phyloP scores from a whole-genome alignment of 2,113 vertebrate genomes.

The Oreochromis tanganicae region DNA sequence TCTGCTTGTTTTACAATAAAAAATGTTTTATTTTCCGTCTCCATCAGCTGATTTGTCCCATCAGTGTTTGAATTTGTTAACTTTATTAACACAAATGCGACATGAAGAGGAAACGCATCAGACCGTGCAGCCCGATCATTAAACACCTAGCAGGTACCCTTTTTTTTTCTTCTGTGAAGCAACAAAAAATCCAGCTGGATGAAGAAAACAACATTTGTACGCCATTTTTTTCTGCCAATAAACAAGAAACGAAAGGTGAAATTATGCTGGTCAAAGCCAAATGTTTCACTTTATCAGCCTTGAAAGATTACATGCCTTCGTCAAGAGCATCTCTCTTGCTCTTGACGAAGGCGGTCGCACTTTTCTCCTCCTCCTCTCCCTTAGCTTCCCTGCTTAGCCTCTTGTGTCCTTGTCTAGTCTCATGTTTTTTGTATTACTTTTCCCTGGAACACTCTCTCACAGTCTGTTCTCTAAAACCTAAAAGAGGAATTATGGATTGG shows the following conservation, averaged over 20 bases:
- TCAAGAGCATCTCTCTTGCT: too few relatives aligned
- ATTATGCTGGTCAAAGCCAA: background rate
- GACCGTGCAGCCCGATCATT: fast-evolving
- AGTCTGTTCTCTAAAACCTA: too few relatives aligned
- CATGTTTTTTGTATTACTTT: too few relatives aligned
- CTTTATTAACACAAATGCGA: background rate
- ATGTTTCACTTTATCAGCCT: background rate
- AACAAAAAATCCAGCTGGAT: fast-evolving
- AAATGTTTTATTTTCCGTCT: background rate
- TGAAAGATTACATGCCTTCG: fast-evolving
- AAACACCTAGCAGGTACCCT: background rate
- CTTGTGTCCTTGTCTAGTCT: too few relatives aligned
- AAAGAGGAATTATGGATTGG: too few relatives aligned
- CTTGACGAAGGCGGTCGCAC: too few relatives aligned
- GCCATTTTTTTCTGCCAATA: background rate
- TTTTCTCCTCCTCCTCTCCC: too few relatives aligned
- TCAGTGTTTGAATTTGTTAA: background rate
- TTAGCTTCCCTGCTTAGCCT: too few relatives aligned
- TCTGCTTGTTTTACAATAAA: slow-evolving; percentile 19
- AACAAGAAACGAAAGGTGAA: background rate
- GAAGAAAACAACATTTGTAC: background rate
- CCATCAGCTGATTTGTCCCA: fast-evolving
- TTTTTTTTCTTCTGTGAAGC: background rate
- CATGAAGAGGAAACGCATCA: background rate
- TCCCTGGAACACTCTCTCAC: too few relatives aligned